Base-by-base conservation (phyloP, 2,888 invertebrate species). In the Hermaeophaga mercurialis region DNA sequence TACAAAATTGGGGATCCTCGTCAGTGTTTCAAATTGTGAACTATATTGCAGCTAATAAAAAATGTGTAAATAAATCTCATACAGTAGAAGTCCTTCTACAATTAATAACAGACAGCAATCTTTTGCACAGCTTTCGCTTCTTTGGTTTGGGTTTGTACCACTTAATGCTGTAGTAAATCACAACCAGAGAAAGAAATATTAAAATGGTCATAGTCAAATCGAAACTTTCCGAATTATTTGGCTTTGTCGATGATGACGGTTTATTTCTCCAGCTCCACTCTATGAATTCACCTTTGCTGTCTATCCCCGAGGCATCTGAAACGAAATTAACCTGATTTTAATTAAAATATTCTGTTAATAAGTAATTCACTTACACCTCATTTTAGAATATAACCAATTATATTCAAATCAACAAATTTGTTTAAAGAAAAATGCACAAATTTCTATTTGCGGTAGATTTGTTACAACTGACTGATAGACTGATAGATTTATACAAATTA, bases 241-340 rank as follows among this genome's bases (percentile, higher is more conserved):
- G 43, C 3, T 54, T 12, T 74, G 75, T 24, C 72, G 54, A 14
- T 74, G 75, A 22, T 72, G 70, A 80, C 7, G 80, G 80, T 8
- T 76, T 79, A 66, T 77, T 78, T 5, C 83, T 78, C 84, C 84
- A 85, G 11, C 81, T 81, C 61, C 82, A 80, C 39, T 69, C 69
- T 31, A 70, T 66, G 11, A 82, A 76, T 3, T 82, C 84, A 7
- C 80, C 78, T 57, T 81, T 82, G 14, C 77, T 80, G 8, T 81
- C 82, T 8, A 79, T 79, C 48, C 81, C 83, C 73, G 75, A 72
- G 26, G 73, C 72, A 69, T 77, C 77, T 77, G 70, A 56, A 72
- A 75, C 41, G 15, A 2, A 50, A 47, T 67, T 66, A 73, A 62
- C 67, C 73, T 73, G 63, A 57, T 55, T 65, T 74, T 70, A 72